Evolutionary conservation across 2,113 vertebrate species (phyloP), one percentile per base, ranked within the genome.

Genomic region (Poecilia latipinna): DNA sequence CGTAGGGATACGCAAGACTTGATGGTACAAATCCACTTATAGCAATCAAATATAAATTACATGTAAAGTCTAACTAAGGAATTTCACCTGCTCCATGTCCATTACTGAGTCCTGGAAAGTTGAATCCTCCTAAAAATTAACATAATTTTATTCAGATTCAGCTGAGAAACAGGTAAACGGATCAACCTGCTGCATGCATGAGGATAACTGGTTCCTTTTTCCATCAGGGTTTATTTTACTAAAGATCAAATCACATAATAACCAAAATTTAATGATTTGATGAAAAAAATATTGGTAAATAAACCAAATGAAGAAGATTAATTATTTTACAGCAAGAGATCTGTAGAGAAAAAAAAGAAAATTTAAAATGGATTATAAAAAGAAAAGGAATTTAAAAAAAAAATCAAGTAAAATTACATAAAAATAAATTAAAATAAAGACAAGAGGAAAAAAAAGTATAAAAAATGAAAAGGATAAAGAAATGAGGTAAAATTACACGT

Each of bases 61-160:
- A 26, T 8, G 10, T 1, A 68, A 51, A 68, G 10, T 12, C 4
- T 26, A 68, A 24, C 22, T 10, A 12, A 29, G 17, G 10, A 24
- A 12, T 4, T 51, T 85, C 89, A 93, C 90, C 92, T 61, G 79
- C 65, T 84, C 83, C 71, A 24, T 85, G 77, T 77, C 89, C 87
- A 68, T 90, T 88, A 19, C 22, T 37, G 12, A 62, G 64, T 62
- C 66, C 89, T 32, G 80, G 80, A 24, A 70, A 69, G 13, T 67
- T 12, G 37, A 86, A 87, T 10, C 68, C 67, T 76, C 83, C 90
- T 65, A 71, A 83, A 3, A 79, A 73, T 10, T 31, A 10, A 42
- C 5, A 44, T 44, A 17, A 44, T 44, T 10, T 76, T 0, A 66
- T 24, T 33, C 17, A 35, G 63, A 4, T 8, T 57, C 8, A 32